Base-by-base conservation (phyloP, 2,888 invertebrate species). In the Antitype chi region DNA sequence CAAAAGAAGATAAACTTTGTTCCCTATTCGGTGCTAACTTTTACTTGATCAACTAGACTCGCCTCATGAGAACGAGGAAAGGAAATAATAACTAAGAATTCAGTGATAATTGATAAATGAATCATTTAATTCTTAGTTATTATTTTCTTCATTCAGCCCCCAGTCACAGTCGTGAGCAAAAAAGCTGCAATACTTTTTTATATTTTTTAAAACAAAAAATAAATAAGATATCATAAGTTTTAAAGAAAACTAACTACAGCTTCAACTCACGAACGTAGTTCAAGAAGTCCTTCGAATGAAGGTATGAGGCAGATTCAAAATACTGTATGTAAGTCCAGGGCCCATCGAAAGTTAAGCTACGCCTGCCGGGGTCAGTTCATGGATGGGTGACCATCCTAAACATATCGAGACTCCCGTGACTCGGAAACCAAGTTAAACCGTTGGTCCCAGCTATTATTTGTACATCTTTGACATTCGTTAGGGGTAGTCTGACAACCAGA, bases 251-350 rank as follows among this genome's bases (percentile, higher is more conserved):
- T 80, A 85, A 52, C 66, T 74, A 67, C 76, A 63, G 74, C 60
- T 71, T n/a, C n/a, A n/a, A n/a, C n/a, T n/a, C 62, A 76, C 64
- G 69, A 67, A 68, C 57, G 53, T 62, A 62, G 38, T 78, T 23
- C 32, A 63, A 25, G 20, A 76, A 49, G 74, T 67, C 74, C 59
- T 81, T 74, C 57, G 25, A 13, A 28, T 55, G 63, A 55, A 82
- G 67, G 59, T 38, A 74, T 72, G 80, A 87, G 86, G 86, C 87
- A 86, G 84, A 88, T 87, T 68, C 43, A 52, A 79, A 89, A 88
- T 89, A 89, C 87, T 89, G 82, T 70, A 62, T 53, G 60, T 43
- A 43, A 43, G 43, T 43, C 9, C 8, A 8, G 43, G 43, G 9
- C 9, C 9, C 43, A 43, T 43, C 43, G 43, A 43, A 8, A 9